phyloP scores from a whole-genome alignment of 2,113 vertebrate genomes.

The Malurus melanocephalus region DNA sequence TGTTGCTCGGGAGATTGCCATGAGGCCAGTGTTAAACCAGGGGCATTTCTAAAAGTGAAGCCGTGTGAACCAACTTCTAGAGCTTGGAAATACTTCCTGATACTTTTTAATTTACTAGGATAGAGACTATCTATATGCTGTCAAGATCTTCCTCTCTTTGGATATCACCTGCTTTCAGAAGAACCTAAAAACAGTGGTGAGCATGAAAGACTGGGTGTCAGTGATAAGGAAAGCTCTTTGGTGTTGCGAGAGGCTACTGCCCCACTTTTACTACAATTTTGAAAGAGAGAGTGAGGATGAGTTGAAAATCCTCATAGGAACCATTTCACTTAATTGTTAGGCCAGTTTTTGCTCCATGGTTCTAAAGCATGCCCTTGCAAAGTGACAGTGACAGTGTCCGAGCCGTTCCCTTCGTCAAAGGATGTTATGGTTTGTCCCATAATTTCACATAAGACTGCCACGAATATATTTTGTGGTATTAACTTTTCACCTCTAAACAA shows the following conservation, averaged over 20 bases:
- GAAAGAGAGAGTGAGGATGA: neutral
- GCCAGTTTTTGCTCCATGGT: neutral
- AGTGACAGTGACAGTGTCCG: neutral
- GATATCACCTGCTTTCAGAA: neutral
- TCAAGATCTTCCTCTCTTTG: neutral
- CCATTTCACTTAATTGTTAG: neutral
- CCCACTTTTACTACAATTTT: neutral
- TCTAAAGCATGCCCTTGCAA: neutral
- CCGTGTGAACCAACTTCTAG: neutral
- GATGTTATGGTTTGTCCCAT: no score
- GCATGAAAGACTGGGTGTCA: neutral
- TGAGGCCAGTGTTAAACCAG: fast-evolving
- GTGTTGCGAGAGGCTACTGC: neutral
- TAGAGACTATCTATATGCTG: neutral
- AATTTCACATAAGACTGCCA: no score
- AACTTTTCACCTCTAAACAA: no score
- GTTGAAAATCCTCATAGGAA: neutral
- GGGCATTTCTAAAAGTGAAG: neutral
- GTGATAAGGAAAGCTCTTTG: neutral
- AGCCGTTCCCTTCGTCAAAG: no score
- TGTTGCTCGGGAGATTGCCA: neutral
- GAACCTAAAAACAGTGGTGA: neutral
- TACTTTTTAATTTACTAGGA: neutral
- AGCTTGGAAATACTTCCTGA: neutral
- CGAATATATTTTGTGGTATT: no score